Evolutionary conservation across 2,113 vertebrate species (phyloP), one percentile per base, ranked within the genome.

Genomic region (Serinus canaria): DNA sequence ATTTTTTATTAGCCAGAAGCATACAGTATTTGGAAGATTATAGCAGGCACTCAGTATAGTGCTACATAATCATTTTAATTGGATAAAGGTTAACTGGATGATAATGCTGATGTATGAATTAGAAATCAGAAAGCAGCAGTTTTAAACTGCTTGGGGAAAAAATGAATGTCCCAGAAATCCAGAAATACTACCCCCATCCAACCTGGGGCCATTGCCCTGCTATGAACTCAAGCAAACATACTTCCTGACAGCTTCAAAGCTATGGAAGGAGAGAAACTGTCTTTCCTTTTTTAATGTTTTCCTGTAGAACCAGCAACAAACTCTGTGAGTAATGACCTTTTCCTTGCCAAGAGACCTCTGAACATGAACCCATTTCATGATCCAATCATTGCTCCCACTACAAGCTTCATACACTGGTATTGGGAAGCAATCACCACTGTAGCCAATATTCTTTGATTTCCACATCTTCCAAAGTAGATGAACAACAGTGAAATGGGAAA

Each of bases 221-320:
- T 60, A 78, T 7, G 23, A 91, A 84, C 81, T 87, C 64, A 93
- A 86, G 46, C 24, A 89, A 70, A 23, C 4, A 1, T 80, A 62
- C 39, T 59, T 81, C 33, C 17, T 18, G 64, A 87, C 68, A 90
- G 60, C 43, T 90, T 84, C 72, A 75, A 94, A 90, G 60, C 35
- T 25, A 63, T 0, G 1, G 20, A 89, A 35, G 0, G 0, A 49
- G 4, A 86, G 27, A 43, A 77, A 69, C 20, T 23, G 6, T 43
- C 58, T n/a, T 46, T 74, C 16, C 49, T 24, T 73, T 27, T 25
- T 50, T 27, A 8, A n/a, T 52, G 56, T 60, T 43, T 60, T 43
- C 24, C 60, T 75, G 35, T 43, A 92, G 23, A 89, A 82, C 11
- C 46, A 60, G 58, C 64, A 81, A n/a, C 28, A 72, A 94, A 72